Evolutionary conservation across 2,888 invertebrate genomes (phyloP).

Genomic region (Cephonodes hylas): DNA sequence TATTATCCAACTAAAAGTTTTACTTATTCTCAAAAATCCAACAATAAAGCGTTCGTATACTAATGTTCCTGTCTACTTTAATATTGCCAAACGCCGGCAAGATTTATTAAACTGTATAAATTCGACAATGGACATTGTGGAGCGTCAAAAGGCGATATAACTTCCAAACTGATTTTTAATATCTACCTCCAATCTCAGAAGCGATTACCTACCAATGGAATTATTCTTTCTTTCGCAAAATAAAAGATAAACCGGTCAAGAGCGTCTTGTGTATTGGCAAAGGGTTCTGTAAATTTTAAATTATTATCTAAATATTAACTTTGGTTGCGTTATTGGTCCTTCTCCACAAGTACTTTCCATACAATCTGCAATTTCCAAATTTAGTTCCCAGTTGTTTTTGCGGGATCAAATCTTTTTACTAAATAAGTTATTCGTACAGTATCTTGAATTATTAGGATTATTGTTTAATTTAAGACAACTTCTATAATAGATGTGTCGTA

Average conservation of each 20-base stretch:
- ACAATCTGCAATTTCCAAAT: too few species aligned
- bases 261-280: not conserved
- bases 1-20: too few species aligned
- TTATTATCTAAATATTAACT: not conserved
- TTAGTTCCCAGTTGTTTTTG: too few species aligned
- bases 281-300: not conserved
- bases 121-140: constrained; percentile 15
- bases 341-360: too few species aligned
- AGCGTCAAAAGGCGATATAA: constrained; percentile 18
- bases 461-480: too few species aligned
- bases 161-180: constrained; percentile 40
- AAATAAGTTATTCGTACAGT: too few species aligned
- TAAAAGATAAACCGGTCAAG: constrained; percentile 17
- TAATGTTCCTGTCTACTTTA: not conserved
- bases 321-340: too few species aligned
- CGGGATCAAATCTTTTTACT: too few species aligned
- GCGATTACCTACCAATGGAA: constrained; percentile 51
- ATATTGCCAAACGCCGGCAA: not conserved
- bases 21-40: not conserved
- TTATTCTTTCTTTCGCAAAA: constrained; percentile 50
- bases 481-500: too few species aligned
- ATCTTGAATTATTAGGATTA: too few species aligned
- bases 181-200: constrained; percentile 46
- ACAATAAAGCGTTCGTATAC: not conserved
- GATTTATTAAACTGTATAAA: constrained; percentile 11